Evolutionary conservation across 2,797 vertebrate genomes (phyloP).

Genomic region (Malacoctenus gilli): DNA sequence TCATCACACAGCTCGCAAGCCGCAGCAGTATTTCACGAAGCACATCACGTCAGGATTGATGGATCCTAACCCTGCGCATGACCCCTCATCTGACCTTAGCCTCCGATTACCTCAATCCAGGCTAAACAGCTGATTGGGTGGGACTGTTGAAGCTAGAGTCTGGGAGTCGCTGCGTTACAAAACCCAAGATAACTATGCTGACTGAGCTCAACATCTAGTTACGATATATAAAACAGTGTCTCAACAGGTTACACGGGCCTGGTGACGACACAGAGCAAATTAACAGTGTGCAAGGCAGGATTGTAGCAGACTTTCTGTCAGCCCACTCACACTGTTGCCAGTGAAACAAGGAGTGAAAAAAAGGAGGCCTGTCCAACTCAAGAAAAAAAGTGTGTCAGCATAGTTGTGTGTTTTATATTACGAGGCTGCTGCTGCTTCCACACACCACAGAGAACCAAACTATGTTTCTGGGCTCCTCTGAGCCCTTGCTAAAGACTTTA

Average conservation of each 20-base stretch:
- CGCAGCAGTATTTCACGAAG: constrained; percentile 31
- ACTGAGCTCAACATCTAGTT: neutral
- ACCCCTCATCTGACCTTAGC: constrained; percentile 35
- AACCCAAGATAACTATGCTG: neutral
- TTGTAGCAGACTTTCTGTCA: constrained; percentile 6
- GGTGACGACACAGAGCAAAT: no score
- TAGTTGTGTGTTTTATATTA: constrained; percentile 66
- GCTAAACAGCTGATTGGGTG: constrained; percentile 27
- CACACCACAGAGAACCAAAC: constrained; percentile 54
- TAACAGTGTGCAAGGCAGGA: no score
- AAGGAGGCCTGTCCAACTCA: neutral
- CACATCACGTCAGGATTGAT: constrained; percentile 20
- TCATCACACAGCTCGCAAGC: constrained; percentile 16
- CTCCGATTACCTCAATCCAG: constrained; percentile 26
- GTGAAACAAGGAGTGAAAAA: neutral
- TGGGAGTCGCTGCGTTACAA: constrained; percentile 7
- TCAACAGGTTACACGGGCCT: no score
- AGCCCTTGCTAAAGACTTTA: constrained; percentile 65
- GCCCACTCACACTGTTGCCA: neutral
- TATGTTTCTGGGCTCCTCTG: constrained; percentile 65
- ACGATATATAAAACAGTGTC: neutral
- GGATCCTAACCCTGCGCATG: constrained; percentile 29
- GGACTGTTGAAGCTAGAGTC: neutral
- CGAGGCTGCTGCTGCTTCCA: constrained; percentile 58
- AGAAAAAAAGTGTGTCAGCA: constrained; percentile 32